Base-by-base conservation (phyloP, 2,888 invertebrate genomes). In the Pachycephus smyrnensis region DNA sequence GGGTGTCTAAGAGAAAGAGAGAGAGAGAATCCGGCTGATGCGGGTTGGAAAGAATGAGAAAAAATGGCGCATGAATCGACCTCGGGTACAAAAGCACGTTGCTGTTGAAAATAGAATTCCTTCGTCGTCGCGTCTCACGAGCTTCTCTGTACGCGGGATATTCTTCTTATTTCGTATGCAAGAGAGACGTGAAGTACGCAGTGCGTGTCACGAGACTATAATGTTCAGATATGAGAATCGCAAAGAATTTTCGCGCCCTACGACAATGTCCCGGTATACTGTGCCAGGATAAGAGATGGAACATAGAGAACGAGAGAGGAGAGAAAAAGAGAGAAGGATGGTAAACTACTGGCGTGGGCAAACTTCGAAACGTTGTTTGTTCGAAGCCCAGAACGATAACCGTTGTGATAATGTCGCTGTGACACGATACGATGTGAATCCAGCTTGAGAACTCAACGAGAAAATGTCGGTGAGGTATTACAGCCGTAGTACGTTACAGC, bases 231-330 rank as follows among this genome's bases (percentile, higher is more conserved):
- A 55, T 55, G 40, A 55, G 40, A 55, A 55, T 23, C 15, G 15
- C 23, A 55, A 55, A 55, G 40, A 55, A 55, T 55, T 55, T 55
- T 55, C 40, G 40, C 40, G 40, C 40, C 40, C 23, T 55, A 55
- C 40, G 40, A 23, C 40, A 55, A 55, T 55, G 40, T 55, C 40
- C 40, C 40, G 40, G 40, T 55, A 55, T 55, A 23, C 23, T 9
- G 6, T 23, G 23, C 40, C 40, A 71, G 31, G 32, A 15, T 32
- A 15, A 33, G 31, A 12, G 31, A 30, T 33, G 12, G 71, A 23
- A 71, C 31, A 73, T 73, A 79, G 79, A 75, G 36, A 40, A 73
- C 55, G n/a, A 79, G 76, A 80, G 78, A 77, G 76, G 55, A 69
- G 71, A 73, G 37, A 76, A 73, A 76, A 73, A 77, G 79, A 68